Evolutionary conservation across 92 coral and sea anemone genomes (phyloP).

Genomic region (Scolanthus callimorphus): DNA sequence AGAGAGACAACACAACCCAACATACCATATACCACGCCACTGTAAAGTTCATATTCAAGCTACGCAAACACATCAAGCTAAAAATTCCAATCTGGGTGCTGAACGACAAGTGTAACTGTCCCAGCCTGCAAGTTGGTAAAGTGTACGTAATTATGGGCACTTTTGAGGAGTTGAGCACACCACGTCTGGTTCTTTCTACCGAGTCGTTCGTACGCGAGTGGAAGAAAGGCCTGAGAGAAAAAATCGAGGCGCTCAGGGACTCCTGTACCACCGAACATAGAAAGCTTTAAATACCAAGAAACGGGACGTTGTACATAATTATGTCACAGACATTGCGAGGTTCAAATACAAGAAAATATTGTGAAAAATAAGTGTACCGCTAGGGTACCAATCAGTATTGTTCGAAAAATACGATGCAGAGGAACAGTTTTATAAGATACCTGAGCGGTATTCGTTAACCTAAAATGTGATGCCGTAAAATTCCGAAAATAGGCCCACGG

Average conservation of each 20-base stretch:
- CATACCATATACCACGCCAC: slow-evolving; percentile 20
- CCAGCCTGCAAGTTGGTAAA: slow-evolving; percentile 7
- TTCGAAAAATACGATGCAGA: no score
- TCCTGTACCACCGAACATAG: slow-evolving; percentile 23
- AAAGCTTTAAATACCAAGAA: no score
- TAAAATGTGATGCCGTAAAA: no score
- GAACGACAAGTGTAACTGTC: slow-evolving; percentile 36
- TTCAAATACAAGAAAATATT: no score
- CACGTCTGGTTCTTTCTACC: slow-evolving; percentile 5
- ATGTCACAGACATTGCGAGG: no score
- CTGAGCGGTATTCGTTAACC: no score
- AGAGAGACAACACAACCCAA: slow-evolving; percentile 3
- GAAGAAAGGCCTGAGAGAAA: slow-evolving; percentile 18
- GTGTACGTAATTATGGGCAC: slow-evolving; percentile 50
- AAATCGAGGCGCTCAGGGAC: slow-evolving; percentile 7
- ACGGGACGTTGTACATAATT: no score
- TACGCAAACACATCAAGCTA: not conserved
- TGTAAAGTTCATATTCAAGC: slow-evolving; percentile 9
- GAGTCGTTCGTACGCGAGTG: slow-evolving; percentile 18
- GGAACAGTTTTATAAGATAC: no score
- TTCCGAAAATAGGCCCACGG: no score
- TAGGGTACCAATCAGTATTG: no score
- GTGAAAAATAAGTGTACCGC: no score
- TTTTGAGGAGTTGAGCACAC: not conserved
- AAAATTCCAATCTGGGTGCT: slow-evolving; percentile 25